These are phyloP conservation scores for Xenops minutus DNA, from an alignment of 2,797 vertebrate species.

Conservation along the genomic window DNA sequence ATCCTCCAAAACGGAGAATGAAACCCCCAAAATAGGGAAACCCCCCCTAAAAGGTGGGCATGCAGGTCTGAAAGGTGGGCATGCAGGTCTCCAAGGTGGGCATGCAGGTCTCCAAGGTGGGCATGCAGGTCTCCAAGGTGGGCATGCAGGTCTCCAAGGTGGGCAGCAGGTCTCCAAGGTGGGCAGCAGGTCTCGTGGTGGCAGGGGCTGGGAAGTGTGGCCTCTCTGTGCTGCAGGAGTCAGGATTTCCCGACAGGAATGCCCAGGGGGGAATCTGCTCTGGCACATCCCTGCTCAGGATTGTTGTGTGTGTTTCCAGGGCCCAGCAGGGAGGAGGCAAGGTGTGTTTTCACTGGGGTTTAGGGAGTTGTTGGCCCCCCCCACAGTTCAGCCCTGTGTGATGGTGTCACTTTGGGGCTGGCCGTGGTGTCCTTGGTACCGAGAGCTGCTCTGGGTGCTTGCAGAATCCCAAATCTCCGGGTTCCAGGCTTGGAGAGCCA, in stretches of 20 bases:
- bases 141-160: too few relatives aligned
- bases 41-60: background rate
- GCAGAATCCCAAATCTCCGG: background rate
- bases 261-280: background rate
- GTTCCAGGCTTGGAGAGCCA: background rate
- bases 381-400: background rate
- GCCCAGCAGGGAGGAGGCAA: background rate
- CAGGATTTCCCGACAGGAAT: conserved; percentile 62
- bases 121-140: background rate
- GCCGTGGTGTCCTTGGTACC: background rate
- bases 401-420: background rate
- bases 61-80: background rate
- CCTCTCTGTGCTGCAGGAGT: conserved; percentile 18
- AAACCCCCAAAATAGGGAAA: background rate
- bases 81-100: background rate
- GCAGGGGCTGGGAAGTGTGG: background rate
- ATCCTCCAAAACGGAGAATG: too few relatives aligned
- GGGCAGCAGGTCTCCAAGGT: background rate
- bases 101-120: background rate
- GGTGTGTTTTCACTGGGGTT: background rate
- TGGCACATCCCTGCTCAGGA: background rate
- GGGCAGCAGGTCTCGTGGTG: background rate
- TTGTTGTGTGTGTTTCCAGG: background rate
- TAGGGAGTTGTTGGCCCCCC: background rate
- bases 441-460: background rate